Evolutionary conservation across 2,888 invertebrate genomes (phyloP).

Genomic region (Chironomus tentans): DNA sequence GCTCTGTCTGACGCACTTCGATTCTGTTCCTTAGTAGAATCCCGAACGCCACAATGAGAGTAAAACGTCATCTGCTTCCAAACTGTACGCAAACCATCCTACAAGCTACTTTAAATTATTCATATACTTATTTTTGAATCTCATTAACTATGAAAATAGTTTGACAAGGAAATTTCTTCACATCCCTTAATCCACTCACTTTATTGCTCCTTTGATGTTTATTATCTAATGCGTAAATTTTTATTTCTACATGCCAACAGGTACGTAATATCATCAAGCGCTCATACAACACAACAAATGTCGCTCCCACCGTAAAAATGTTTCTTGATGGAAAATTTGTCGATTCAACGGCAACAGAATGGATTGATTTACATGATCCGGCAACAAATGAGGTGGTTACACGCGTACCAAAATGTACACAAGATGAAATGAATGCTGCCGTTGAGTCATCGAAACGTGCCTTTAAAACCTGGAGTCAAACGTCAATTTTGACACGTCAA

Average conservation of each 20-base stretch:
- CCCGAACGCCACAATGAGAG: too few relatives aligned
- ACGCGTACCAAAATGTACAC: conserved; percentile 83
- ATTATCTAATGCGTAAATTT: not conserved
- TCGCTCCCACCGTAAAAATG: conserved; percentile 73
- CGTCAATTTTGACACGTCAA: conserved; percentile 85
- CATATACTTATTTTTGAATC: too few relatives aligned
- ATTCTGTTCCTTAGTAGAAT: too few relatives aligned
- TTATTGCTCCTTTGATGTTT: too few relatives aligned
- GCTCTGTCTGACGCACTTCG: too few relatives aligned
- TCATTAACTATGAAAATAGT: too few relatives aligned
- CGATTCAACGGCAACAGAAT: conserved; percentile 87
- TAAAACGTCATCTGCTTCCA: too few relatives aligned
- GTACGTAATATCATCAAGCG: conserved; percentile 11
- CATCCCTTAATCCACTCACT: too few relatives aligned
- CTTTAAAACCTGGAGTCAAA: conserved; percentile 74
- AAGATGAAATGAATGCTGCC: conserved; percentile 80
- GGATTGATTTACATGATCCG: conserved; percentile 93
- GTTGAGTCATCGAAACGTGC: conserved; percentile 77
- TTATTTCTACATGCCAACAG: not conserved
- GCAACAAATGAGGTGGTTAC: conserved; percentile 79
- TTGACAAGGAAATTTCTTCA: too few relatives aligned
- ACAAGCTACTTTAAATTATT: too few relatives aligned
- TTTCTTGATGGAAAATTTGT: conserved; percentile 91
- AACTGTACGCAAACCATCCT: too few relatives aligned
- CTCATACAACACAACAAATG: conserved; percentile 46